Base-by-base conservation (phyloP, 1,140 invertebrate species). In the Drosophila paulistorum region DNA sequence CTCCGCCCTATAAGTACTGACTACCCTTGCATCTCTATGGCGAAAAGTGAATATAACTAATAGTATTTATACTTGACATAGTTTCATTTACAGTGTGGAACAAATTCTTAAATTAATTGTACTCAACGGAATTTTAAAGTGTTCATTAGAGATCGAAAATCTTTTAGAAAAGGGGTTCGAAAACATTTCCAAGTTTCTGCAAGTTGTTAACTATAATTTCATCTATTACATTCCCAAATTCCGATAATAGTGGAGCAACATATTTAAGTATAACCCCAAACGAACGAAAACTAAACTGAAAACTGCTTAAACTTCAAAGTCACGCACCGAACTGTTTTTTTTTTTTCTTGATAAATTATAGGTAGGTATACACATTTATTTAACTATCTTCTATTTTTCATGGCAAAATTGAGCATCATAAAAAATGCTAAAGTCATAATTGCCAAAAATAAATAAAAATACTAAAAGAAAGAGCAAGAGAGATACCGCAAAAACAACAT, bases 231-330 rank as follows among this genome's bases (percentile, higher is more conserved):
- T 30, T 37, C 3, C 1, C 10, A 10, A 37, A 37, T 39, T 39
- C 37, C 37, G 37, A 39, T 39, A 39, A 13, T 39, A 45, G 7
- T 14, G 6, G n/a, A n/a, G n/a, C 42, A 39, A 13, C 11, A 13
- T 39, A 13, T 51, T 51, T 9, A 10, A 20, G 17, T 48, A 17
- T 48, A 48, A 45, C n/a, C n/a, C 42, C 20, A 48, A 74, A n/a
- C 17, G 11, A 20, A 17, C 17, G 17, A n/a, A 14, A 17, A 26
- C n/a, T 35, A 54, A 55, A 55, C 39, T 54, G 60, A 69, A 30
- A 30, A 64, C 45, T 76, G 65, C 69, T 76, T 76, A 76, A 41
- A 76, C 60, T 76, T 69, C 54, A 76, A 76, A 70, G 59, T 70
- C 74, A 69, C 74, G 74, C 73, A 76, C 66, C 73, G 73, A 76